Base-by-base conservation (phyloP, 2,888 invertebrate genomes). In the Sphaerophoria rueppellii region DNA sequence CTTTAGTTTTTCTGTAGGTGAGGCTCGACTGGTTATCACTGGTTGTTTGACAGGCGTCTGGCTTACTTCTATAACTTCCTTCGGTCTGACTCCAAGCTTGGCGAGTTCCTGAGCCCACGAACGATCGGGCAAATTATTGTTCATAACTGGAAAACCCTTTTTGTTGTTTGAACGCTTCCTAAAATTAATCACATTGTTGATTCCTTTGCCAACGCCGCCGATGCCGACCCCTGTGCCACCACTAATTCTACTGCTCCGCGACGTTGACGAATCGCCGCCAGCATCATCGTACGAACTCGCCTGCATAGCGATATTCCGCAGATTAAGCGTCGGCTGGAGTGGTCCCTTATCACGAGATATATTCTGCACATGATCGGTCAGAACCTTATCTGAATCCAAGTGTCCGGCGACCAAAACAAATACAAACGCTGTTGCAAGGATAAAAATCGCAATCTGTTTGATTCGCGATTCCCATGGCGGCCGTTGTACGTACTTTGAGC, bases 391-490 rank as follows among this genome's bases (percentile, higher is more conserved):
- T 0, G 95, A 95, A 88, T 97, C 96, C 54, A 96, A 93, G 87
- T 95, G 93, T 0, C 95, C 94, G 46, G 95, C 94, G 43, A 95
- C 93, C 78, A 95, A 89, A 37, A 95, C 94, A 88, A 95, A 93
- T 88, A 95, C 90, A 87, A 96, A 92, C 87, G 95, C 92, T 86
- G 94, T 93, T 69, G 93, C 91, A 89, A 95, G 94, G 87, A 95
- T 92, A 88, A 92, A 92, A 75, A 94, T 93, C 57, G 93, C 93
- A 73, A 93, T 92, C 89, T 94, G 96, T 89, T 96, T 96, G 65
- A 97, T 92, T 24, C 93, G 91, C 5, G 93, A 92, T 90, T 97
- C 97, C 96, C 96, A 98, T 2, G 91, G 91, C 0, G 97, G 98
- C 54, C 97, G 93, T 2, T 94, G 94, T 67, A 97, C 91, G 2